Evolutionary conservation across 37 sponge, comb jelly and placozoan genomes (phyloP).

Genomic region (Bolinopsis microptera): DNA sequence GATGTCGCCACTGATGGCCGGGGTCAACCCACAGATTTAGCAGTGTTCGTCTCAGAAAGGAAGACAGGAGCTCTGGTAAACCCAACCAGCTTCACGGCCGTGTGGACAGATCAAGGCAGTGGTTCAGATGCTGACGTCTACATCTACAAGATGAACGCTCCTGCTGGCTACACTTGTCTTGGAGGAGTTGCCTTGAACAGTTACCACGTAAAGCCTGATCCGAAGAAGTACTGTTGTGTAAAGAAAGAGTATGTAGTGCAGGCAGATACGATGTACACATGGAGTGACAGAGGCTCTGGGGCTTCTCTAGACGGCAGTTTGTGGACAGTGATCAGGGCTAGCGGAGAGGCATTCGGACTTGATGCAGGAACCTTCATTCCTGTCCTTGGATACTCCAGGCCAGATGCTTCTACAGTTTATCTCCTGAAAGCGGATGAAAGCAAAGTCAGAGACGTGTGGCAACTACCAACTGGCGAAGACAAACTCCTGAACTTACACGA

Average conservation of each 20-base stretch:
- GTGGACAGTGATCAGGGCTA: background rate
- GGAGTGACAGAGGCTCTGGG: background rate
- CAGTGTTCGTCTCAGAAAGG: background rate
- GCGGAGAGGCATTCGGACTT: background rate
- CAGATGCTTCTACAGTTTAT: background rate
- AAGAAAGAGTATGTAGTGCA: background rate
- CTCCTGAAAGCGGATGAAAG: background rate
- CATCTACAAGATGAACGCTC: background rate
- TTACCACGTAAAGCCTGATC: background rate
- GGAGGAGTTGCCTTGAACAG: background rate
- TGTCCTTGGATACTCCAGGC: background rate
- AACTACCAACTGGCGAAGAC: background rate
- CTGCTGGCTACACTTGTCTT: background rate
- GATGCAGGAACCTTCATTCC: background rate
- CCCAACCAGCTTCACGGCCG: background rate
- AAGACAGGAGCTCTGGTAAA: background rate
- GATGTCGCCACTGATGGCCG: conserved; percentile 29
- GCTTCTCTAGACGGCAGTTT: background rate
- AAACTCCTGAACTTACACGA: background rate
- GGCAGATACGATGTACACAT: background rate
- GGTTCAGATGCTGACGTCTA: background rate
- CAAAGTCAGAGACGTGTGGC: background rate
- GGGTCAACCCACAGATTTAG: background rate
- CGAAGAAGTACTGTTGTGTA: background rate
- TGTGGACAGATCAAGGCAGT: background rate